Percentiles rank a stretch among this genome's conserved stretches.
These are phyloP conservation scores for Limnephilus marmoratus DNA, from an alignment of 2,888 invertebrate genomes.

Conservation along the genomic window DNA sequence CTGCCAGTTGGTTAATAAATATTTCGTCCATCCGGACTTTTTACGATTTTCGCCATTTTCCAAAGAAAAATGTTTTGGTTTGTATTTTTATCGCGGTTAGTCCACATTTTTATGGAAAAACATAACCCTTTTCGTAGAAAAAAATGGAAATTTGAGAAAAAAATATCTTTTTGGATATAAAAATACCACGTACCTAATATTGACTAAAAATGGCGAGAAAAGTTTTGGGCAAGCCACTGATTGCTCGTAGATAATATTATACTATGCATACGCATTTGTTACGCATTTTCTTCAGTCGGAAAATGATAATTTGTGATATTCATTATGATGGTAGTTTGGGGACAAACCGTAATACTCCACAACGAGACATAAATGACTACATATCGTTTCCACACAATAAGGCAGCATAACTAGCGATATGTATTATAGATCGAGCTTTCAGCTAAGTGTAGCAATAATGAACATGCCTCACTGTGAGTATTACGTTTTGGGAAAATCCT, in stretches of 20 bases:
- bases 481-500: neutral
- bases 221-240: neutral
- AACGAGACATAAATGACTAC: neutral
- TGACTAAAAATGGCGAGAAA: neutral
- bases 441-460: neutral
- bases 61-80: neutral
- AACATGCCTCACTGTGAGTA: neutral
- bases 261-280: neutral
- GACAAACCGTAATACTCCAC: neutral
- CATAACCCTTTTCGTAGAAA: neutral
- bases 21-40: neutral
- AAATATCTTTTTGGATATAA: neutral
- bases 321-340: neutral
- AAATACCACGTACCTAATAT: neutral
- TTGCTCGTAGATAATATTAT: conserved; percentile 6
- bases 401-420: neutral
- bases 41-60: neutral
- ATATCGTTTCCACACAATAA: conserved; percentile 15
- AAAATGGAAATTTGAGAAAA: neutral
- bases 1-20: neutral
- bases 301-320: conserved; percentile 12
- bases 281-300: conserved; percentile 3
- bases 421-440: neutral
- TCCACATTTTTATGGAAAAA: neutral
- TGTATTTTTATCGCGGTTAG: neutral